Evolutionary conservation across 1,140 invertebrate species (phyloP).

Genomic region (Aphis gossypii): DNA sequence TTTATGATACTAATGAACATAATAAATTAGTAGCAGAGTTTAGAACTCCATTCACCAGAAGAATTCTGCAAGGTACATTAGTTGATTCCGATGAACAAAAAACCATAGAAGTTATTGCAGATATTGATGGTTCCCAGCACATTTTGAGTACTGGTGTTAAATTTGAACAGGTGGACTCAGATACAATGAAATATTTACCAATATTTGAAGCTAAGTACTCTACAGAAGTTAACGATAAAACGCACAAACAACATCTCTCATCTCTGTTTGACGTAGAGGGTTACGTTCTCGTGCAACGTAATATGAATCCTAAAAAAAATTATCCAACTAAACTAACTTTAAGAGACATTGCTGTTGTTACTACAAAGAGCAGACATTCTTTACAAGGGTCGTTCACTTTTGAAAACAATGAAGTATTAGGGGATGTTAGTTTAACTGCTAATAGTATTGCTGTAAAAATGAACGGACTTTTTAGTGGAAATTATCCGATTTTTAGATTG

Average conservation of each 20-base stretch:
- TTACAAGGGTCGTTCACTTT: background rate
- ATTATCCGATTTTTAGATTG: background rate
- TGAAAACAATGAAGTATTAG: background rate
- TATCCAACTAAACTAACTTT: slow-evolving; percentile 12
- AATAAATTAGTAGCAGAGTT: background rate
- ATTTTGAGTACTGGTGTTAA: background rate
- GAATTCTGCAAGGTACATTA: background rate
- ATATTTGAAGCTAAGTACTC: background rate
- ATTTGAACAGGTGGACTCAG: background rate
- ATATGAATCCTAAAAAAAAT: background rate
- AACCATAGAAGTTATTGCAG: background rate
- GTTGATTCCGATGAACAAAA: background rate
- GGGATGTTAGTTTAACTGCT: background rate
- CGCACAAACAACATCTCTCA: background rate
- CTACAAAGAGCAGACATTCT: background rate
- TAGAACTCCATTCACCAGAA: background rate
- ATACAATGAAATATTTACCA: slow-evolving; percentile 27
- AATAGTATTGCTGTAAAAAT: background rate
- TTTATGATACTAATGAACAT: background rate
- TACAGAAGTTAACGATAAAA: background rate
- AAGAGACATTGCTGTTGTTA: slow-evolving; percentile 1
- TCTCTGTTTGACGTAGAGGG: background rate
- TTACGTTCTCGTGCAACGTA: background rate
- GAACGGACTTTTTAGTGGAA: background rate
- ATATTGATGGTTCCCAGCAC: background rate